These are phyloP conservation scores for Ferrisia virgata DNA, from an alignment of 2,888 invertebrate species.

Conservation along the genomic window DNA sequence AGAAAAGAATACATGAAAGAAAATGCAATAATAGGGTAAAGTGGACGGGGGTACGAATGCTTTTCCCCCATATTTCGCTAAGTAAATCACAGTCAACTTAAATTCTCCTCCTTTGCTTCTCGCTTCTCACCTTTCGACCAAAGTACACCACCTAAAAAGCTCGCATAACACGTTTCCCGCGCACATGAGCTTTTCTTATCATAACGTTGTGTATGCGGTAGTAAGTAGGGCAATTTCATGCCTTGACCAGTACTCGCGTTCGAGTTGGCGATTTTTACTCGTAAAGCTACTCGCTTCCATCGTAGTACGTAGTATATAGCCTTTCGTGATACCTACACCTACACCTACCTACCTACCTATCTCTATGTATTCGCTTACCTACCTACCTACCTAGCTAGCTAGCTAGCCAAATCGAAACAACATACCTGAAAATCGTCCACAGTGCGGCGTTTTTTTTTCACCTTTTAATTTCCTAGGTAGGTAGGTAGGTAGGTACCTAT, in stretches of 20 bases:
- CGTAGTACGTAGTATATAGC: background rate
- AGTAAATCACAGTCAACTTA: slow-evolving; percentile 20
- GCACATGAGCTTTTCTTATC: slow-evolving; percentile 10
- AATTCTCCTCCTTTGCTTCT: slow-evolving; percentile 21
- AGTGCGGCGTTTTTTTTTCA: too few relatives aligned
- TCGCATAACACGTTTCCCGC: background rate
- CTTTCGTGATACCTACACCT: background rate
- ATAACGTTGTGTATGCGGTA: background rate
- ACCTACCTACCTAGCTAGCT: too few relatives aligned
- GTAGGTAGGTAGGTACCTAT: too few relatives aligned
- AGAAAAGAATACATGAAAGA: slow-evolving; percentile 30
- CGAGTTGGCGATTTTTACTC: background rate
- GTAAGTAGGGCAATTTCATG: slow-evolving; percentile 40
- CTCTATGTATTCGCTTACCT: too few relatives aligned
- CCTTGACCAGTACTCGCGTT: slow-evolving; percentile 28
- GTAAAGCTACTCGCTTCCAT: background rate
- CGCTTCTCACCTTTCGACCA: background rate
- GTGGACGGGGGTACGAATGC: slow-evolving; percentile 1
- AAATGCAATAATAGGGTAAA: slow-evolving; percentile 22
- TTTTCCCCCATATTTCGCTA: slow-evolving; percentile 24
- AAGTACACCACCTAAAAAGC: background rate
- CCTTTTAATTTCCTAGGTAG: too few relatives aligned
- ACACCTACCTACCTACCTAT: background rate
- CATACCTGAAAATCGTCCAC: too few relatives aligned
- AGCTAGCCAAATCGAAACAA: too few relatives aligned